phyloP scores from a whole-genome alignment of 2,888 invertebrate genomes.

The Liposcelis brunnea region DNA sequence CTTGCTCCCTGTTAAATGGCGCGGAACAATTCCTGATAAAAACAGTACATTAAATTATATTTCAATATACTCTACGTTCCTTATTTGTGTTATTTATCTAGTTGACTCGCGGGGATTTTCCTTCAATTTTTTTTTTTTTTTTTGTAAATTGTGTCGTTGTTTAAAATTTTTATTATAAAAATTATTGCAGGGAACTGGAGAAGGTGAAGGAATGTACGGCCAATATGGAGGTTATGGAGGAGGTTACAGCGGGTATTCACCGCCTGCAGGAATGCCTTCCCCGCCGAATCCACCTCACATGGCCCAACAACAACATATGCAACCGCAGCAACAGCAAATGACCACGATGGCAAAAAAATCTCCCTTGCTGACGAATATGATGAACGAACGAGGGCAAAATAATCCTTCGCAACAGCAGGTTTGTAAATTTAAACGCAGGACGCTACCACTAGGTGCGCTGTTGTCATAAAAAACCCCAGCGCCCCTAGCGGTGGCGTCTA shows the following conservation, averaged over 20 bases:
- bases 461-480: too few relatives aligned
- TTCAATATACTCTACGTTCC: too few relatives aligned
- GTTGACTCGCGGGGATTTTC: background rate
- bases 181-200: constrained; percentile 29
- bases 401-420: constrained; percentile 21
- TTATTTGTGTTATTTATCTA: too few relatives aligned
- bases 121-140: background rate
- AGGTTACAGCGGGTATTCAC: constrained; percentile 30
- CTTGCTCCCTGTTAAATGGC: too few relatives aligned
- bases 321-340: constrained; percentile 17
- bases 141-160: background rate
- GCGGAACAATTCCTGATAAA: too few relatives aligned
- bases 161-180: background rate
- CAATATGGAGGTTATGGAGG: constrained; percentile 30
- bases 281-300: constrained; percentile 22
- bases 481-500: constrained; percentile 17
- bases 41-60: too few relatives aligned
- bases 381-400: constrained; percentile 23
- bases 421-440: background rate
- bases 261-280: constrained; percentile 30
- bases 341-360: constrained; percentile 29
- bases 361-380: constrained; percentile 27
- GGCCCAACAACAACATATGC: constrained; percentile 18
- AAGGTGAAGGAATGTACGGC: constrained; percentile 26
- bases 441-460: too few relatives aligned